Evolutionary conservation across 2,113 vertebrate species (phyloP), one percentile per base, ranked within the genome.

Genomic region (Podilymbus podiceps): DNA sequence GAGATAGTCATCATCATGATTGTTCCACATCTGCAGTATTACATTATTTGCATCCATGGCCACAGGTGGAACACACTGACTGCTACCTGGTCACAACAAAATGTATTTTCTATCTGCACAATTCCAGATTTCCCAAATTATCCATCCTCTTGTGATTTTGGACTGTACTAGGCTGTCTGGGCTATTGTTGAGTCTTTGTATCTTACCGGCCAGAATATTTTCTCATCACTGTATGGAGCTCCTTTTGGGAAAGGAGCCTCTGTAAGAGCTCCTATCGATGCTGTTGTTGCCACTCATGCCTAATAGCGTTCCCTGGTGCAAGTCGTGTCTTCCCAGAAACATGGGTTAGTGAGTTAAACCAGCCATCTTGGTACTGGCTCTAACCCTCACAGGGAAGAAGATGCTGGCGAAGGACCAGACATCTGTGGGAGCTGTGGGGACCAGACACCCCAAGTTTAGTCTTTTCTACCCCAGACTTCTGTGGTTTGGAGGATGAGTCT

Each of bases 221-320:
- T 90, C 67, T 62, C 42, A 56, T 35, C 1, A 1, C 9, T 69
- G 7, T 42, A 21, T 47, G 20, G 15, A 80, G 5, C 5, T 62
- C 20, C 22, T 50, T 83, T 79, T 19, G 6, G 50, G 72, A 76
- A 73, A 95, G 13, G 4, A 50, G 3, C 10, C 11, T 64, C 33
- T 18, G 3, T 62, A 21, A 12, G 2, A 47, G 6, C 7, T 92
- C n/a, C 33, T 13, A 42, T 11, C 2, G 1, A 20, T 13, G 18
- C 17, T 89, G 23, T 12, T 7, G 0, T 28, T 88, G 15, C 5
- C 15, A 24, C 2, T 47, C 13, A 33, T 0, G 3, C 18, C 33
- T 30, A 27, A 35, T n/a, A 42, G 25, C 50, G 38, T 25, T 55
- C 20, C 12, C 22, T 77, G 0, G 0, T 58, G 22, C 49, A 77